phyloP scores from a whole-genome alignment of 2,888 invertebrate species.

The Drosophila paramelanica region DNA sequence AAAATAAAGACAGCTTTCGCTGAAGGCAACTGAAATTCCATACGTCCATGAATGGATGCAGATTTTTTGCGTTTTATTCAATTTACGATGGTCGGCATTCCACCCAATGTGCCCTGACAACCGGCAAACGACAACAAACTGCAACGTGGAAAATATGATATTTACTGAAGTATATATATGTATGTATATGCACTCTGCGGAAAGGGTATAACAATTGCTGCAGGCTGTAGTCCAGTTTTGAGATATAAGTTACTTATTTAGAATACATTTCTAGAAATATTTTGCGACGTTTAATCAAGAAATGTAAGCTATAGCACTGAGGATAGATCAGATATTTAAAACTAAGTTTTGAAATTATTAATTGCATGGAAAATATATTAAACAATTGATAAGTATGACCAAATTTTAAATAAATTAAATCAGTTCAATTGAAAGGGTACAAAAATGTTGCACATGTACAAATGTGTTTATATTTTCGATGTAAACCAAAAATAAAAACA shows the following conservation, averaged over 20 bases:
- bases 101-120: slow-evolving; percentile 19
- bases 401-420: too few relatives aligned
- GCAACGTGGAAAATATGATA: slow-evolving; percentile 25
- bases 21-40: slow-evolving; percentile 3
- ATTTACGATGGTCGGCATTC: slow-evolving; percentile 31
- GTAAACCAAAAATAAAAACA: too few relatives aligned
- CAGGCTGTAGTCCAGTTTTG: not conserved
- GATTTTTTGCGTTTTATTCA: slow-evolving; percentile 28
- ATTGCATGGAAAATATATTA: not conserved
- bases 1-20: slow-evolving; percentile 9
- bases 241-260: too few relatives aligned
- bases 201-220: slow-evolving; percentile 1
- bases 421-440: not conserved
- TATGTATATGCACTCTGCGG: not conserved
- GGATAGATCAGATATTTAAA: too few relatives aligned
- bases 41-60: slow-evolving; percentile 4
- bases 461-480: not conserved
- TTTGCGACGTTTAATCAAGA: too few relatives aligned
- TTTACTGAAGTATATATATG: slow-evolving; percentile 1
- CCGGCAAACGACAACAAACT: slow-evolving; percentile 16
- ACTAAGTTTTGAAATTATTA: not conserved
- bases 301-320: too few relatives aligned
- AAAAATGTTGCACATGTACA: not conserved
- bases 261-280: too few relatives aligned
- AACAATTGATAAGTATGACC: not conserved